A percentile compares a stretch with the other conserved stretches of the same genome.
phyloP scores from a whole-genome alignment of 2,113 vertebrate species.

The Mormyrus lacerda region DNA sequence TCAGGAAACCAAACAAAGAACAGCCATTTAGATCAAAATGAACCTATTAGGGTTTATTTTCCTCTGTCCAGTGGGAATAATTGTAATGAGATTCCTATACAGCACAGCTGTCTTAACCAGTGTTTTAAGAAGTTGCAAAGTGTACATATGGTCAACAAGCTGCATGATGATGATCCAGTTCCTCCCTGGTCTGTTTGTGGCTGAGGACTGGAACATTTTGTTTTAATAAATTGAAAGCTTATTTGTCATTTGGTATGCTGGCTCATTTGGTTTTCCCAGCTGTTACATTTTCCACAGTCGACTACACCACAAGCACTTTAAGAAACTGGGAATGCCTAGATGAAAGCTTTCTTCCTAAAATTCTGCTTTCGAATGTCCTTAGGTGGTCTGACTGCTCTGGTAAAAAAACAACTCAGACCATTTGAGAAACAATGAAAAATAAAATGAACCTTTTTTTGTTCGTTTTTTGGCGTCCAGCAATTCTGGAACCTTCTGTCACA shows the following conservation, averaged over 20 bases:
- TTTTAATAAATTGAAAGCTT: not conserved
- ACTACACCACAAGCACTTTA: not conserved
- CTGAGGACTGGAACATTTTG: not conserved
- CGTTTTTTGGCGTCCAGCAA: not conserved
- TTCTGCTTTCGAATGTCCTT: not conserved
- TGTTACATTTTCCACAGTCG: not conserved
- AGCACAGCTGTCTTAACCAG: not conserved
- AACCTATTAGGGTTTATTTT: not conserved
- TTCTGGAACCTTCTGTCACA: not conserved
- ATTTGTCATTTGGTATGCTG: not conserved
- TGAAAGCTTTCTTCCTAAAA: not conserved
- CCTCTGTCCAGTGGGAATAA: not conserved
- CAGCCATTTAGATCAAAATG: not conserved
- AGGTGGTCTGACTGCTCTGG: not conserved
- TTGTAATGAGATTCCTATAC: not conserved
- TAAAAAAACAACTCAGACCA: not conserved
- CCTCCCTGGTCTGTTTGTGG: not conserved
- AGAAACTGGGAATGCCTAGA: not conserved
- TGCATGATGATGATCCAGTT: not conserved
- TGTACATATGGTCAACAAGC: not conserved
- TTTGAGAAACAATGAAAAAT: not conserved
- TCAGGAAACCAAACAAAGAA: not conserved
- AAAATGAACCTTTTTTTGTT: not conserved
- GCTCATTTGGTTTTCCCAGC: not conserved
- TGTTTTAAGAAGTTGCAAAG: not conserved